These are phyloP conservation scores for Pluvialis apricaria DNA, from an alignment of 2,113 vertebrate genomes.

Conservation along the genomic window DNA sequence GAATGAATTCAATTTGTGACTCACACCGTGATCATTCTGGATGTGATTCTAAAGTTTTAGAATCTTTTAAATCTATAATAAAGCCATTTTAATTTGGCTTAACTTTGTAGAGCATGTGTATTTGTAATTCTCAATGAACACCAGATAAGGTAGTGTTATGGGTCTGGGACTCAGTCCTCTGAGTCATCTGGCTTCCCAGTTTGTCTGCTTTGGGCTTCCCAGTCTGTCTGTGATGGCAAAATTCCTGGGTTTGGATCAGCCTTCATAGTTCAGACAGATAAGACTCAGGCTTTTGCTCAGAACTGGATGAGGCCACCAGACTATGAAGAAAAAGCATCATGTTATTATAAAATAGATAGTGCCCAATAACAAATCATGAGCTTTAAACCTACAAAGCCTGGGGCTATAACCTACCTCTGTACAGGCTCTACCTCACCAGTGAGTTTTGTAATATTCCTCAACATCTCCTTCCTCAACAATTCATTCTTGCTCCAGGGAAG, in stretches of 20 bases:
- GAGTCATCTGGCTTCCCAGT: neutral
- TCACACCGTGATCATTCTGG: neutral
- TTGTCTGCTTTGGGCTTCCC: neutral
- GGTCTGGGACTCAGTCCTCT: neutral
- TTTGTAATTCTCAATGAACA: neutral
- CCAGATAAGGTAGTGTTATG: neutral
- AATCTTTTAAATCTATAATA: neutral
- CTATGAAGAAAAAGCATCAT: neutral
- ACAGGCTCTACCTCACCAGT: neutral
- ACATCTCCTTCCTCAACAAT: neutral
- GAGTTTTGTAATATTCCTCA: neutral
- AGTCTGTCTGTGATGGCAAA: neutral
- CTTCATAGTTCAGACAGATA: neutral
- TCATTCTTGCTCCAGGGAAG: neutral
- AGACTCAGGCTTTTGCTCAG: neutral
- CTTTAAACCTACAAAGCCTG: neutral
- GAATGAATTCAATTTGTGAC: neutral
- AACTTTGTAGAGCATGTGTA: neutral
- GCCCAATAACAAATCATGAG: neutral
- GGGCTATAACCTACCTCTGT: neutral
- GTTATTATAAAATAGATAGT: neutral
- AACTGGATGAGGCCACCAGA: neutral
- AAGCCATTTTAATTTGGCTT: neutral
- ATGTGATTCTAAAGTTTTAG: neutral
- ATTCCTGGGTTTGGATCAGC: neutral